These are phyloP conservation scores for Hydrochoerus hydrochaeris DNA, from an alignment of 2,113 vertebrate species.

Conservation along the genomic window DNA sequence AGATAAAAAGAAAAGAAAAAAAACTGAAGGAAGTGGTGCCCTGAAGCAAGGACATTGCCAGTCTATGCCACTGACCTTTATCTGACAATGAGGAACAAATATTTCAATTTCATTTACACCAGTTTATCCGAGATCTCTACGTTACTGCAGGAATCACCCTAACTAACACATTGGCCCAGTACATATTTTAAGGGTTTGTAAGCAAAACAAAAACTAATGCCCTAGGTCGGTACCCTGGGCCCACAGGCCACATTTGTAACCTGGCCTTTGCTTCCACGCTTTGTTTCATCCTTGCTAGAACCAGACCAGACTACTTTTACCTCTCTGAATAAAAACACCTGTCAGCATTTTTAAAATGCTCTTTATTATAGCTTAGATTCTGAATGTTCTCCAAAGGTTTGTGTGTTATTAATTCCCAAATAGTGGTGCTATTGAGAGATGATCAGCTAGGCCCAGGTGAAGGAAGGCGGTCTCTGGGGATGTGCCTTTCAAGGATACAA, in stretches of 20 bases:
- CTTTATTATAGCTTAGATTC: not conserved
- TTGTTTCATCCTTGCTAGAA: not conserved
- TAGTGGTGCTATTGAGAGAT: not conserved
- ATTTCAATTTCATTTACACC: not conserved
- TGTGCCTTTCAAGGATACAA: no score
- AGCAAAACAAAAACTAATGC: not conserved
- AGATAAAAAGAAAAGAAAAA: not conserved
- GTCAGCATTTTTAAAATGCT: not conserved
- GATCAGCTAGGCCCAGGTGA: not conserved
- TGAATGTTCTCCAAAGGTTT: not conserved
- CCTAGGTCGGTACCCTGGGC: not conserved
- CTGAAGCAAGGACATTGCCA: not conserved
- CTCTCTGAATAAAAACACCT: not conserved
- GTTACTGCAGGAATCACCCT: not conserved
- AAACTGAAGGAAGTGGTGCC: not conserved
- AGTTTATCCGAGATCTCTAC: not conserved
- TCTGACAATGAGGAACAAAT: not conserved
- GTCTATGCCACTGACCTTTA: not conserved
- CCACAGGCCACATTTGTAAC: not conserved
- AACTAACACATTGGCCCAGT: not conserved
- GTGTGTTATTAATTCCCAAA: not conserved
- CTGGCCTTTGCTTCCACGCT: not conserved
- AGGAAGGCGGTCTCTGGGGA: not conserved
- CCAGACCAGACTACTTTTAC: not conserved
- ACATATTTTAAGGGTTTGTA: not conserved